These are phyloP conservation scores for Laothoe populi DNA, from an alignment of 2,888 invertebrate genomes.

Conservation along the genomic window DNA sequence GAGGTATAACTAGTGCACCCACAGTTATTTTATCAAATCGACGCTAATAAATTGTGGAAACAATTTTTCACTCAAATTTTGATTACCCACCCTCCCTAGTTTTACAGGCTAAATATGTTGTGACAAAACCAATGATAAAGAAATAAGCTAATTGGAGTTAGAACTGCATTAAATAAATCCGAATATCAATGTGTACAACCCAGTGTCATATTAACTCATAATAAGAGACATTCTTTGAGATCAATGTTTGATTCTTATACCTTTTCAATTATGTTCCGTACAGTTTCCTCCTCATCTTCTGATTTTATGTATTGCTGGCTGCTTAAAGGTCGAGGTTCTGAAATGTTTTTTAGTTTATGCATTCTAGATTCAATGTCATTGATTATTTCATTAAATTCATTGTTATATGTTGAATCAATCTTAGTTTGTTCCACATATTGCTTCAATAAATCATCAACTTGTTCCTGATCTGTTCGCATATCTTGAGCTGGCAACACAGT, in stretches of 20 bases:
- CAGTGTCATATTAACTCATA: too few species aligned
- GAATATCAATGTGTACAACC: too few species aligned
- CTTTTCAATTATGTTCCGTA: conserved; percentile 70
- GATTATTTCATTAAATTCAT: conserved; percentile 68
- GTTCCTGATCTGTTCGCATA: conserved; percentile 88
- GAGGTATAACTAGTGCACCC: too few species aligned
- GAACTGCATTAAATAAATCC: too few species aligned
- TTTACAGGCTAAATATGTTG: too few species aligned
- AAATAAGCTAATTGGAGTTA: too few species aligned
- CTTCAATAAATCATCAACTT: conserved; percentile 88
- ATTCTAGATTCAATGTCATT: conserved; percentile 65
- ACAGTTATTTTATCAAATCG: too few species aligned
- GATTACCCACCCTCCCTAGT: too few species aligned
- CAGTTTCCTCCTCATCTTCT: conserved; percentile 67
- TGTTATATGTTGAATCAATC: conserved; percentile 73
- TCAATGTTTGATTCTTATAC: conserved; percentile 58
- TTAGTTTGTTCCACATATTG: conserved; percentile 82
- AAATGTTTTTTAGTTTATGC: conserved; percentile 57
- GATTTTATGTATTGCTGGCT: conserved; percentile 41
- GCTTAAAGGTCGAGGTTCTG: conserved; percentile 29
- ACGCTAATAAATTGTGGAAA: too few species aligned
- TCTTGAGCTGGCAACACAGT: conserved; percentile 77
- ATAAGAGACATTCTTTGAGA: background rate
- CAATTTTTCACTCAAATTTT: too few species aligned
- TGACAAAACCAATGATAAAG: too few species aligned